A percentile compares a stretch with the other conserved stretches of the same genome.
Conservation (phyloP, 2,797 vertebrate species). For the Sebastes miniatus region DNA sequence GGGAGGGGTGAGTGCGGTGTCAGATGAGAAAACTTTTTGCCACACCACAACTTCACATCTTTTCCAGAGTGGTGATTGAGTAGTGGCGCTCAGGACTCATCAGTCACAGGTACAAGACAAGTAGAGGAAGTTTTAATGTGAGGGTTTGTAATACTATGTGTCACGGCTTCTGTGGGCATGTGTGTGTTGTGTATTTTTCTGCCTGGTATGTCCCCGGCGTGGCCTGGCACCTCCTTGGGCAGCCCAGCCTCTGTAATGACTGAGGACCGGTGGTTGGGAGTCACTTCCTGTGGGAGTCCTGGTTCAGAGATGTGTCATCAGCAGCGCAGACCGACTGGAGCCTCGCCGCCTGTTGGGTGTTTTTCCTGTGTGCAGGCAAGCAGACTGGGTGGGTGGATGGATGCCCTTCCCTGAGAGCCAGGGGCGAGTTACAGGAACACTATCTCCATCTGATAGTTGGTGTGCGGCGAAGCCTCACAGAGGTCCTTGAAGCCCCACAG, state of each 20-base stretch:
- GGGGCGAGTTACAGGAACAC: constrained; percentile 40
- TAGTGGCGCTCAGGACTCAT: neutral
- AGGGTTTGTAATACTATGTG: constrained; percentile 16
- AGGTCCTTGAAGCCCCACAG: constrained; percentile 67
- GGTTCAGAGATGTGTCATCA: constrained; percentile 79
- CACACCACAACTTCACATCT: constrained; percentile 37
- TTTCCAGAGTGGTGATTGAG: constrained; percentile 25
- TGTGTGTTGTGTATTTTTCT: constrained; percentile 37
- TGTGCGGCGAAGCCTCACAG: constrained; percentile 27
- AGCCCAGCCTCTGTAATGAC: constrained; percentile 74
- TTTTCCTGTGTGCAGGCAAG: constrained; percentile 55
- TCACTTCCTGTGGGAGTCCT: constrained; percentile 82
- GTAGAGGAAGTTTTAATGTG: constrained; percentile 8
- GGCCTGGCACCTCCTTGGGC: constrained; percentile 70
- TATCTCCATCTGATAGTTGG: constrained; percentile 55
- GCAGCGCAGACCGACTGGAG: constrained; percentile 77
- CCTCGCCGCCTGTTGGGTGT: constrained; percentile 50
- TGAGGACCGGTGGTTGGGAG: constrained; percentile 73
- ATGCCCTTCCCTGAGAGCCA: constrained; percentile 48
- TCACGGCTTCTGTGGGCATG: constrained; percentile 30
- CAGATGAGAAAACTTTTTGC: constrained; percentile 42
- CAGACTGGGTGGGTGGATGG: constrained; percentile 45
- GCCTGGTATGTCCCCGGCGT: constrained; percentile 38
- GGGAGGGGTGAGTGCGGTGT: constrained; percentile 61
- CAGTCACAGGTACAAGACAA: neutral